phyloP scores from a whole-genome alignment of 2,888 invertebrate genomes.

The Chironomus riparius region DNA sequence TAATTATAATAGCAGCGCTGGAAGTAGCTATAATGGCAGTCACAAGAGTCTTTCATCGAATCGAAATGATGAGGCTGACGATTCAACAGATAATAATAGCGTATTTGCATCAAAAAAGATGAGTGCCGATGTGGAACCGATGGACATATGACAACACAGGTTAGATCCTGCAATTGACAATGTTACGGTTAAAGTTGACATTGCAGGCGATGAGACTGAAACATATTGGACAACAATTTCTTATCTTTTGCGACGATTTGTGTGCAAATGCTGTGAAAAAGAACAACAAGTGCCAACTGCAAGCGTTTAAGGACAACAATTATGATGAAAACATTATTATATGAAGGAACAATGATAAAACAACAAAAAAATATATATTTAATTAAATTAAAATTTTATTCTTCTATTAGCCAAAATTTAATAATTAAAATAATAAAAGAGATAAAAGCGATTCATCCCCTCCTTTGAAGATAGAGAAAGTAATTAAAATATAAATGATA shows the following conservation, averaged over 20 bases:
- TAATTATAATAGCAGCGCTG: slow-evolving; percentile 37
- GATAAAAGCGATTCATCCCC: no score
- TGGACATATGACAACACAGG: slow-evolving; percentile 17
- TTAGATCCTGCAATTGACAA: not conserved
- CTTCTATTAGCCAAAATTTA: no score
- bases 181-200: no score
- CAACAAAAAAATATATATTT: no score
- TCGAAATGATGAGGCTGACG: slow-evolving; percentile 4
- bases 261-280: slow-evolving; percentile 21
- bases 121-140: slow-evolving; percentile 13
- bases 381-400: no score
- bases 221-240: slow-evolving; percentile 17
- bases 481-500: no score
- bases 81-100: slow-evolving; percentile 34
- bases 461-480: no score
- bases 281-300: slow-evolving; percentile 13
- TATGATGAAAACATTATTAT: no score
- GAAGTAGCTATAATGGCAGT: slow-evolving; percentile 36
- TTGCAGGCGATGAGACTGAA: slow-evolving; percentile 7
- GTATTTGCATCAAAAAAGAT: slow-evolving; percentile 28
- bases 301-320: not conserved
- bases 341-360: no score
- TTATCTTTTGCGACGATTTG: slow-evolving; percentile 12
- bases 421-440: no score
- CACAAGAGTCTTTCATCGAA: slow-evolving; percentile 21